These are phyloP conservation scores for Ormyrus rosae DNA, from an alignment of 2,888 invertebrate genomes.

Conservation along the genomic window DNA sequence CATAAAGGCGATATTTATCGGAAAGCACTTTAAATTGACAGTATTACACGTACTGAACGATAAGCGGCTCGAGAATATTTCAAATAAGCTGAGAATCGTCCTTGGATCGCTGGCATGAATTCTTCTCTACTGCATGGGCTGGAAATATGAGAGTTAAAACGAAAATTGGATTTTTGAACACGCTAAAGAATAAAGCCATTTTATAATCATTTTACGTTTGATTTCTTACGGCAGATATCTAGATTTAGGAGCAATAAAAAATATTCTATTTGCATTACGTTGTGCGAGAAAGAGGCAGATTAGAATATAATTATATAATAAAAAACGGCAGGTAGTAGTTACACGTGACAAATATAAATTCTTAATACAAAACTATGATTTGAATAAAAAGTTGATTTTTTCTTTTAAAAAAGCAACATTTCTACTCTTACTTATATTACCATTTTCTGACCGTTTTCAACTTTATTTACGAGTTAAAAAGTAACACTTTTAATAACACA, in stretches of 20 bases:
- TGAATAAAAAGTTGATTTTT: too few species aligned
- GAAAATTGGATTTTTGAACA: slow-evolving; percentile 13
- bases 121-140: not conserved
- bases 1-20: slow-evolving; percentile 22
- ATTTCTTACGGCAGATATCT: not conserved
- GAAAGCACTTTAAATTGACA: slow-evolving; percentile 35
- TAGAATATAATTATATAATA: not conserved
- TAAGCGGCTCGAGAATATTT: slow-evolving; percentile 6
- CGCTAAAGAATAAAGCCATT: not conserved
- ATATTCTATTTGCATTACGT: not conserved
- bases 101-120: not conserved
- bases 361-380: not conserved
- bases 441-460: too few species aligned
- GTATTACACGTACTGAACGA: slow-evolving; percentile 10
- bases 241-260: too few species aligned
- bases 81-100: slow-evolving; percentile 11
- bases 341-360: not conserved
- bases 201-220: not conserved
- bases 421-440: too few species aligned
- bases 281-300: not conserved
- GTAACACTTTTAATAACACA: not conserved
- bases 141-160: too few species aligned
- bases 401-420: too few species aligned
- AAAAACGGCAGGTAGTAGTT: not conserved
- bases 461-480: not conserved